Evolutionary conservation across 2,888 invertebrate species (phyloP).

Genomic region (Hemaris fuciformis): DNA sequence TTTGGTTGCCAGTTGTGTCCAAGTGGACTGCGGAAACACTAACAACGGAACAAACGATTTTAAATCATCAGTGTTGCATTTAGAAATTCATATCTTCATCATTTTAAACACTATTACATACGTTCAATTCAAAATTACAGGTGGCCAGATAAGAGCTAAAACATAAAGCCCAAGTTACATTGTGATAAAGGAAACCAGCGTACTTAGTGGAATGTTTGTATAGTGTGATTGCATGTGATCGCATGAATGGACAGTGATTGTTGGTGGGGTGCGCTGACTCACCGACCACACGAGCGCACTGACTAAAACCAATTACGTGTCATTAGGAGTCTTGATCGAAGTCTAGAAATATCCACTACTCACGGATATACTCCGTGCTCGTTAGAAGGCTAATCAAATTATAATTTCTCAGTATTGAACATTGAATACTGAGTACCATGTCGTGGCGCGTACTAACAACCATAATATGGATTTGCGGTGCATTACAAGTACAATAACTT

Average conservation of each 20-base stretch:
- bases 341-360: neutral
- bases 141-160: too few relatives aligned
- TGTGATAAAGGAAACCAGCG: too few relatives aligned
- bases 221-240: neutral
- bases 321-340: neutral
- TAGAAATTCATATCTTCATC: too few relatives aligned
- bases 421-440: neutral
- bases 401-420: neutral
- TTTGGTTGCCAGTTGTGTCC: neutral
- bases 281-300: neutral
- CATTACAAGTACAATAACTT: too few relatives aligned
- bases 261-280: neutral
- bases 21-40: neutral
- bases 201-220: neutral
- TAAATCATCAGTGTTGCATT: too few relatives aligned
- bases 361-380: neutral
- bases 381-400: neutral
- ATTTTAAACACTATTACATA: too few relatives aligned
- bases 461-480: too few relatives aligned
- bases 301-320: neutral
- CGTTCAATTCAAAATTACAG: too few relatives aligned
- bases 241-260: slow-evolving; percentile 3
- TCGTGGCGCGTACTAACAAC: neutral
- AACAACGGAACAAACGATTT: neutral
- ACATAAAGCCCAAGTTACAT: too few relatives aligned